Conservation (phyloP, 2,113 vertebrate genomes). For the Syrmaticus mikado region DNA sequence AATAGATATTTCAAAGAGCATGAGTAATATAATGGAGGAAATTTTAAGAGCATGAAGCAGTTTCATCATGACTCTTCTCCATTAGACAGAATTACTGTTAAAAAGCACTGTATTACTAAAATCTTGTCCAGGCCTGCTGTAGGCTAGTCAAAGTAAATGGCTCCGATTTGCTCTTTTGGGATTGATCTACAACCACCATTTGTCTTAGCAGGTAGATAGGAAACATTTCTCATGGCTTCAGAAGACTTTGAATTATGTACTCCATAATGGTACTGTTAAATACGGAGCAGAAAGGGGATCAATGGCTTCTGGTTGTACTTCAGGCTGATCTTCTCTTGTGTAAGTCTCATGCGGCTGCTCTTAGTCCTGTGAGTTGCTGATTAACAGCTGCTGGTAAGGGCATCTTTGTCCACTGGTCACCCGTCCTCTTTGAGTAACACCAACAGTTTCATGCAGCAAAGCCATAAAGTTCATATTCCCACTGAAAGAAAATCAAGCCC, state of each 20-base stretch:
- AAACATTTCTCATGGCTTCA: background rate
- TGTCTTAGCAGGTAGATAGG: background rate
- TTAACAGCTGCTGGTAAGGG: background rate
- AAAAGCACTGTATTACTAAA: background rate
- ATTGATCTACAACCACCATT: background rate
- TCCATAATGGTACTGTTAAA: background rate
- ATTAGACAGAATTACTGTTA: background rate
- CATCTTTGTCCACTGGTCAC: background rate
- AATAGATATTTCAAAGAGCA: background rate
- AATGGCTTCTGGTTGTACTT: background rate
- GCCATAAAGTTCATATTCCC: background rate
- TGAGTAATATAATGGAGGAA: background rate
- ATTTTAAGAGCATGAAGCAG: background rate
- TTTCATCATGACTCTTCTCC: background rate
- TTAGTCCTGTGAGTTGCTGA: background rate
- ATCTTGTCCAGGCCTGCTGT: background rate
- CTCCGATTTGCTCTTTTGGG: background rate
- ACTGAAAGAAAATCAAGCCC: background rate
- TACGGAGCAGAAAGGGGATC: background rate
- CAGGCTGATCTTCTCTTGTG: background rate
- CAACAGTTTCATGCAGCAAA: background rate
- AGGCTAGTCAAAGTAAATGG: background rate
- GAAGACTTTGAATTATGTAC: background rate
- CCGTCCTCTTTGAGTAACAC: background rate
- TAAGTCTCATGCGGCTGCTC: background rate